Base-by-base conservation (phyloP, 1,140 invertebrate species). In the Drosophila arawakana region DNA sequence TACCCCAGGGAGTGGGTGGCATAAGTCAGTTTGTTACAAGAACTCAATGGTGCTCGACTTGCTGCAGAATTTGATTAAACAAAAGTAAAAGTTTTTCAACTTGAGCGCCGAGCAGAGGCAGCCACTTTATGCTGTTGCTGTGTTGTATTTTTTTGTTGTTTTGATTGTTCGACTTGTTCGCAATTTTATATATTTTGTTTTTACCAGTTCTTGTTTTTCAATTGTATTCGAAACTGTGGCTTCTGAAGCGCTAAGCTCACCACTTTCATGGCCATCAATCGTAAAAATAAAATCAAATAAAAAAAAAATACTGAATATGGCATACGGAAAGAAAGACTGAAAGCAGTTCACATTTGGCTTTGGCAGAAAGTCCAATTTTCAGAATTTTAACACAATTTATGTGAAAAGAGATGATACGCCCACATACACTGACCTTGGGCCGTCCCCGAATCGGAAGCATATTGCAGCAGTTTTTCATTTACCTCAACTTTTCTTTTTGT, bases 61-160 rank as follows among this genome's bases (percentile, higher is more conserved):
- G 71, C 67, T 78, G 59, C 71, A 78, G 80, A 84, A 88, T 88
- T 88, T 88, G 83, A 89, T 88, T 89, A 89, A 88, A 89, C 77
- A 88, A 88, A 89, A 88, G 84, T 80, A 80, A 88, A 88, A 88
- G 77, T 88, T 88, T 30, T 80, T 73, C 39, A 88, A 83, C 84
- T 80, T 52, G 63, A 63, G 52, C 55, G 59, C 37, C 57, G 59
- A 73, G 30, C 54, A 63, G 44, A 30, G 25, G 25, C 62, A 67
- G 66, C 44, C 72, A 75, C 72, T 86, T 76, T 81, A 54, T 71
- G 49, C 61, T 41, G 59, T 59, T 57, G 61, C 6, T 30, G 25
- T 5, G 25, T 30, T 30, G 25, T 30, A 6, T 30, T 69, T 15
- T 65, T 63, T 83, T 88, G 62, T 80, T 86, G 54, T 76, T 79